Evolutionary conservation across 2,888 invertebrate genomes (phyloP), one percentile per base, ranked within the genome.

Genomic region (Tanypteryx hageni): DNA sequence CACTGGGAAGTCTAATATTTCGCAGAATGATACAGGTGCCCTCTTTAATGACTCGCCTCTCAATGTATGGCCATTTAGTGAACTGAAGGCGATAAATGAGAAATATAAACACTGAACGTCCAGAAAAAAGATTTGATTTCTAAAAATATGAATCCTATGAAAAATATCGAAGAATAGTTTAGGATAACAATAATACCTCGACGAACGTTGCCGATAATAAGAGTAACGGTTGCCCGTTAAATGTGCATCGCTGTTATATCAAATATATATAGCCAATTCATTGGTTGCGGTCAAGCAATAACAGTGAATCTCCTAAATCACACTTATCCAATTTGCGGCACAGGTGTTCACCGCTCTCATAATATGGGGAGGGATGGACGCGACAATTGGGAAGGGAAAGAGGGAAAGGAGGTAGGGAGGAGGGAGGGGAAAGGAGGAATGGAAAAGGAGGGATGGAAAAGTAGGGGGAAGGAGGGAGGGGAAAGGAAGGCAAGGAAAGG

Each of bases 221-320:
- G 76, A 76, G 76, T 22, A 76, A 76, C 22, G 76, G 76, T 27
- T 76, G 27, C 76, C 76, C 22, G 76, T 76, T 76, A 76, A 76
- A 76, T 76, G 27, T 76, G 22, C 76, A 76, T 76, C 22, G 76
- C 22, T 76, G 76, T 76, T 76, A 76, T 76, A 76, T 76, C 22
- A 76, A 76, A n/a, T 76, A 76, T 68, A 68, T 68, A 68, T 76
- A 76, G 76, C 22, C 76, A 76, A 76, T 76, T 76, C 76, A 76
- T 76, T 76, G 76, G 22, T 11, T 76, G 76, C 76, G 76, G 76
- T 76, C 27, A 11, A 13, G 27, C 76, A 76, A 76, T 76, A 76
- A 76, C 76, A 76, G 76, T 76, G 76, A 76, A 76, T 76, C 76
- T 22, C 22, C 10, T 76, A 76, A 76, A 76, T 76, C 76, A 76